Conservation (phyloP, 2,797 vertebrate genomes). For the Salarias fasciatus region DNA sequence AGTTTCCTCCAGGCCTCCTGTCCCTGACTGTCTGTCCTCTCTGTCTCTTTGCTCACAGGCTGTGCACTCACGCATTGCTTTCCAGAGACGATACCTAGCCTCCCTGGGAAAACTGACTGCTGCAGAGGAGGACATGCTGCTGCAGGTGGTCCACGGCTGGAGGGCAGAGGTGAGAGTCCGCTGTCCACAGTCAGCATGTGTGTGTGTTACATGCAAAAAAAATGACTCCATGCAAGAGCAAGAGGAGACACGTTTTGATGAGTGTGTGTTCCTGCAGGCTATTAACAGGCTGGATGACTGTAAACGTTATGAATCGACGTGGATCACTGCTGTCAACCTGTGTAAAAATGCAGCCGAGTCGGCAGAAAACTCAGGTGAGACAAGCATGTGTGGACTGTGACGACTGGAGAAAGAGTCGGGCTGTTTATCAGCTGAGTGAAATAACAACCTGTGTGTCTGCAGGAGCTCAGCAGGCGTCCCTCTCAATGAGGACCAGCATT, state of each 20-base stretch:
- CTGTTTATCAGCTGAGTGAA: too few relatives aligned
- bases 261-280: constrained; percentile 75
- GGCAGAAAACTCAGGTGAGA: constrained; percentile 88
- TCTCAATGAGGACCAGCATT: constrained; percentile 86
- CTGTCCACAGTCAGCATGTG: too few relatives aligned
- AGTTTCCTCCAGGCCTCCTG: background rate
- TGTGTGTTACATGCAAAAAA: too few relatives aligned
- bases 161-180: constrained; percentile 85
- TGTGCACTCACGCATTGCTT: constrained; percentile 88
- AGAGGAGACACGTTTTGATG: too few relatives aligned
- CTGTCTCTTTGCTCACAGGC: constrained; percentile 79
- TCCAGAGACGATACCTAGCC: constrained; percentile 89
- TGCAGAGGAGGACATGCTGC: constrained; percentile 89
- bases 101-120: constrained; percentile 89
- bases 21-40: constrained; percentile 13
- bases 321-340: constrained; percentile 88
- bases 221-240: too few relatives aligned
- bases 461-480: constrained; percentile 91
- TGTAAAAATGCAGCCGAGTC: constrained; percentile 93
- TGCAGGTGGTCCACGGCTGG: constrained; percentile 91
- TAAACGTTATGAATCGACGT: constrained; percentile 88
- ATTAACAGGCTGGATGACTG: constrained; percentile 87
- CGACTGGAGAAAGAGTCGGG: too few relatives aligned
- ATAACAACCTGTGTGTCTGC: constrained; percentile 39
- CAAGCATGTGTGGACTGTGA: background rate